A percentile compares a stretch with the other conserved stretches of the same genome.
These are phyloP conservation scores for Eulemur rufifrons DNA, from an alignment of 2,113 vertebrate species.

Conservation along the genomic window DNA sequence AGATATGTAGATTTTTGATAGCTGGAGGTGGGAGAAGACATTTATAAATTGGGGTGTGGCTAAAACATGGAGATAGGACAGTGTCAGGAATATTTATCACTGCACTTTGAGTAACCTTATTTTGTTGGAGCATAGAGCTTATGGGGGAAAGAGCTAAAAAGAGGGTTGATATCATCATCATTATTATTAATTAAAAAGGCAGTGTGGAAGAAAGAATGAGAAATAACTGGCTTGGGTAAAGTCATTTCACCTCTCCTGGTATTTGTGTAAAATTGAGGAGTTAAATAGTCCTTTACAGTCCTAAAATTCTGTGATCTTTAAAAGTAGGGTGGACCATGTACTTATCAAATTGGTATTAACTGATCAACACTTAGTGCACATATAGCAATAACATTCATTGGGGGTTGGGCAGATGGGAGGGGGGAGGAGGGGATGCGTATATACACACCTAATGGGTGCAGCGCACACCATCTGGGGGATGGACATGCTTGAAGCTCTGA, in stretches of 20 bases:
- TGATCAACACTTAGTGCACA: no score
- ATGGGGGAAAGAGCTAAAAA: constrained; percentile 8
- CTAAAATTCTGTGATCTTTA: constrained; percentile 53
- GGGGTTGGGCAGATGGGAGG: no score
- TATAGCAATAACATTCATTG: no score
- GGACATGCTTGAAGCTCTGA: no score
- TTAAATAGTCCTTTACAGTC: not conserved
- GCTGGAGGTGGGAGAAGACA: constrained; percentile 8
- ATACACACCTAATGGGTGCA: no score
- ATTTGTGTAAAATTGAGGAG: not conserved
- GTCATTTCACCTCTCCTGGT: not conserved
- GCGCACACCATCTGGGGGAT: no score
- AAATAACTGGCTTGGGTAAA: constrained; percentile 42
- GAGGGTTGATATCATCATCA: not conserved
- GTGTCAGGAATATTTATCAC: not conserved
- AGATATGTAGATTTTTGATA: constrained; percentile 2
- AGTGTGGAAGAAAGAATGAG: constrained; percentile 11
- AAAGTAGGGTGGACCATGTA: not conserved
- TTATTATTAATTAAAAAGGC: constrained; percentile 8
- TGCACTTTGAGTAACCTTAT: not conserved
- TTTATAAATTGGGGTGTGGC: constrained; percentile 33
- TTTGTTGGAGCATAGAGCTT: not conserved
- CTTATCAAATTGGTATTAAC: no score
- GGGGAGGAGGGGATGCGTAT: no score
- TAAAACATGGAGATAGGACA: constrained; percentile 9